Evolutionary conservation across 2,888 invertebrate genomes (phyloP), one percentile per base, ranked within the genome.

Genomic region (Perdita meconis): DNA sequence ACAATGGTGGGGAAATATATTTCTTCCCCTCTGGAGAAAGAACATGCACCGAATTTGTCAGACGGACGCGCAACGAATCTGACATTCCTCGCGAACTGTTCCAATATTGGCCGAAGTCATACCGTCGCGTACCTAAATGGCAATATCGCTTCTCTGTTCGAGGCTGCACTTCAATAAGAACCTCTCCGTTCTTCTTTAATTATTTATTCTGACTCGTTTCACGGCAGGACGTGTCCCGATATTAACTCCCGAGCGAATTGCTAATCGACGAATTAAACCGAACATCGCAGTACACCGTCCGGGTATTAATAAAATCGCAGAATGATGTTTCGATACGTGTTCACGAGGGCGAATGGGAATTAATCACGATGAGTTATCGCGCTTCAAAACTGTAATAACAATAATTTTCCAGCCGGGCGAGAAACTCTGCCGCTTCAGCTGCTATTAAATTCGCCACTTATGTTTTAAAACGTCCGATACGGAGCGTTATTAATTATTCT

Each of bases 331-430:
- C 56, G 36, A 22, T 40, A 30, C 64, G 57, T 56, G 38, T 36
- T 53, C 19, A 51, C 53, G n/a, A 16, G 30, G 44, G 16, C 59
- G 65, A 59, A 57, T 57, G 19, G n/a, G 61, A 82, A 81, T 77
- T 78, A 80, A 84, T 80, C 74, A 70, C 69, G 26, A 8, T 69
- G 78, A 82, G 59, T 84, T 80, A 82, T 81, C 77, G 34, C 78
- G 68, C 34, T 82, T 74, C 75, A 51, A 78, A 75, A 67, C 51
- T 47, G 38, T 55, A 80, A 73, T 78, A 66, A 69, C 57, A 71
- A 84, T 83, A 80, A 84, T 83, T 84, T 71, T 56, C 60, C 53
- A 24, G 22, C 57, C 38, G 13, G 47, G 44, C 63, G 56, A n/a
- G 69, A 34, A 30, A 44, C 60, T 24, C 63, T 53, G 61, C 56